Percentiles rank a stretch among this genome's conserved stretches.
phyloP scores from a whole-genome alignment of 2,888 invertebrate species.

The Idaea dimidiata region DNA sequence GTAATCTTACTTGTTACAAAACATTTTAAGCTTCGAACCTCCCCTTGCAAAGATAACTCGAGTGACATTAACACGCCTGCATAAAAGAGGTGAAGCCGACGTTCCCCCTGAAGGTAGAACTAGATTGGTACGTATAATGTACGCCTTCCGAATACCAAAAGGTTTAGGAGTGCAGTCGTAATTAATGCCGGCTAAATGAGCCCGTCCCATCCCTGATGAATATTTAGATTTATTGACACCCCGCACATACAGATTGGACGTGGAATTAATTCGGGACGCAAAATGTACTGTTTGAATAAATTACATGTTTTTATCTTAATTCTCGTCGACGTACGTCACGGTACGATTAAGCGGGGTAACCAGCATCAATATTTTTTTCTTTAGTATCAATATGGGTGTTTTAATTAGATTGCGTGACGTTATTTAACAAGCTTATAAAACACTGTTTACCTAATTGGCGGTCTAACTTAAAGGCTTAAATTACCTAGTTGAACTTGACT shows the following conservation, averaged over 20 bases:
- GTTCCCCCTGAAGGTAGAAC: neutral
- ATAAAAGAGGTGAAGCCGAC: neutral
- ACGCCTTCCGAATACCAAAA: neutral
- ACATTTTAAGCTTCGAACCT: neutral
- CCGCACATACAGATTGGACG: conserved; percentile 37
- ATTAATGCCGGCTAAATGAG: conserved; percentile 44
- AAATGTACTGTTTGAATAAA: conserved; percentile 45
- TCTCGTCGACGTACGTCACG: conserved; percentile 1
- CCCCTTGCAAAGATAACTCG: neutral
- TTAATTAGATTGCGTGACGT: neutral
- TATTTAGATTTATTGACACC: conserved; percentile 59
- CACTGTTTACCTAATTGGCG: too few species aligned
- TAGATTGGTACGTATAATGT: neutral
- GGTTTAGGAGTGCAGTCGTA: conserved; percentile 20
- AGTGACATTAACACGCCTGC: neutral
- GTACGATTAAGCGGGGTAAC: neutral
- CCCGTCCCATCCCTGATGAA: conserved; percentile 40
- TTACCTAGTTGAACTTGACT: too few species aligned
- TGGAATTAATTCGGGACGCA: conserved; percentile 33
- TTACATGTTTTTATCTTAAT: conserved; percentile 46
- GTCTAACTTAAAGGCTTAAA: too few species aligned
- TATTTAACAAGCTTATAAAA: too few species aligned
- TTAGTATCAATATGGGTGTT: neutral
- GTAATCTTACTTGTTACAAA: neutral
- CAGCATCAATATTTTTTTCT: neutral